Conservation (phyloP, 2,797 vertebrate species). For the Sebastes wilsoni region DNA sequence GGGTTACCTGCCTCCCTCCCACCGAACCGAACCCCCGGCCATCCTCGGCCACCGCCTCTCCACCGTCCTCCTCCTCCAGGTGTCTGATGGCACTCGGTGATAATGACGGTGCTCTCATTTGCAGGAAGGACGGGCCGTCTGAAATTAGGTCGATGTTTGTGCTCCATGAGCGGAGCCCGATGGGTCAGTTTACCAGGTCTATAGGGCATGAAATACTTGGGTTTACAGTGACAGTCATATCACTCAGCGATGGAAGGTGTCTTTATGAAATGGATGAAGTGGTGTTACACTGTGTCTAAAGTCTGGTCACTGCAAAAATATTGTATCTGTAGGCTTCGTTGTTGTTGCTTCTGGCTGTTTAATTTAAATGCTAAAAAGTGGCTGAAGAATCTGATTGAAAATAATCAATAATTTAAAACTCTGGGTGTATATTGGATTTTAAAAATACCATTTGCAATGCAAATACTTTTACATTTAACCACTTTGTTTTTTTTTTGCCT, state of each 20-base stretch:
- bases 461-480: background rate
- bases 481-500: rapidly evolving
- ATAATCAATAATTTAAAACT: conserved; percentile 10
- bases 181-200: conserved; percentile 74
- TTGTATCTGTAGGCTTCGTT: background rate
- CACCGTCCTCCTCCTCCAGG: conserved; percentile 60
- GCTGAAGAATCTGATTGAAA: background rate
- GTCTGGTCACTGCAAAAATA: background rate
- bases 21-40: conserved; percentile 53
- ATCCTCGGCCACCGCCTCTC: conserved; percentile 59
- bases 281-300: background rate
- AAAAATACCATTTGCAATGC: background rate
- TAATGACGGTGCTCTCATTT: conserved; percentile 78
- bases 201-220: conserved; percentile 64
- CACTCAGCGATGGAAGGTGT: background rate
- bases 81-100: conserved; percentile 85
- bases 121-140: conserved; percentile 56
- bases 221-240: conserved; percentile 49
- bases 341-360: background rate
- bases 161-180: conserved; percentile 53
- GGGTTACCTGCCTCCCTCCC: conserved; percentile 70
- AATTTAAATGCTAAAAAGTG: background rate
- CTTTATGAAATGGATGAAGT: background rate
- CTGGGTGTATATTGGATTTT: background rate
- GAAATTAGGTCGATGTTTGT: conserved; percentile 78